Percentiles rank a stretch among this genome's conserved stretches.
Evolutionary conservation across 2,888 invertebrate species (phyloP).

Genomic region (Torymus tubicola): DNA sequence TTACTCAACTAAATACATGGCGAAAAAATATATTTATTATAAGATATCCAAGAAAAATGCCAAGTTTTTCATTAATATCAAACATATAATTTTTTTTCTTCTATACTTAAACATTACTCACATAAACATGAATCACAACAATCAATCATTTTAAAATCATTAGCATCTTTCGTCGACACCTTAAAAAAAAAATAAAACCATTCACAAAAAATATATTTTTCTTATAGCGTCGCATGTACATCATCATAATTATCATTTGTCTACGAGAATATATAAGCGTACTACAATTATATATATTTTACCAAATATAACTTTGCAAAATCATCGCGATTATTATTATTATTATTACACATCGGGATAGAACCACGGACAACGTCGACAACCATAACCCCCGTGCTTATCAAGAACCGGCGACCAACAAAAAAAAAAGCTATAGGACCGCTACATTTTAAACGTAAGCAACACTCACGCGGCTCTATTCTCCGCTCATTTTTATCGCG

Average conservation of each 20-base stretch:
- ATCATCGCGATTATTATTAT: neutral
- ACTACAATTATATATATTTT: too few species aligned
- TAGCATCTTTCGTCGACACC: neutral
- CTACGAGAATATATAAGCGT: too few species aligned
- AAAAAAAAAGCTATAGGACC: neutral
- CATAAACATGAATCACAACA: too few species aligned
- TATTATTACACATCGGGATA: neutral
- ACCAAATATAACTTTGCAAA: neutral
- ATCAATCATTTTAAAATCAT: too few species aligned
- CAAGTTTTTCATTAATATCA: too few species aligned
- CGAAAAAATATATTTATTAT: too few species aligned
- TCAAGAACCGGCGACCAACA: neutral
- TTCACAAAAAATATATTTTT: neutral
- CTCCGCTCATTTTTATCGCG: constrained; percentile 36
- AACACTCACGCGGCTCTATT: neutral
- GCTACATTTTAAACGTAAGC: constrained; percentile 9
- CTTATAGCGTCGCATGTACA: too few species aligned
- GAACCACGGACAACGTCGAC: neutral
- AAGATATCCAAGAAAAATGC: too few species aligned
- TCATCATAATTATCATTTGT: too few species aligned
- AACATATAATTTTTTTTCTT: too few species aligned
- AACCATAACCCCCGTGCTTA: neutral
- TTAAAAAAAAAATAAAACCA: neutral
- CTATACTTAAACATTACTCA: too few species aligned
- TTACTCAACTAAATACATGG: too few species aligned